A percentile compares a stretch with the other conserved stretches of the same genome.
Evolutionary conservation across 2,797 vertebrate genomes (phyloP).

Genomic region (Cephalopachus bancanus): DNA sequence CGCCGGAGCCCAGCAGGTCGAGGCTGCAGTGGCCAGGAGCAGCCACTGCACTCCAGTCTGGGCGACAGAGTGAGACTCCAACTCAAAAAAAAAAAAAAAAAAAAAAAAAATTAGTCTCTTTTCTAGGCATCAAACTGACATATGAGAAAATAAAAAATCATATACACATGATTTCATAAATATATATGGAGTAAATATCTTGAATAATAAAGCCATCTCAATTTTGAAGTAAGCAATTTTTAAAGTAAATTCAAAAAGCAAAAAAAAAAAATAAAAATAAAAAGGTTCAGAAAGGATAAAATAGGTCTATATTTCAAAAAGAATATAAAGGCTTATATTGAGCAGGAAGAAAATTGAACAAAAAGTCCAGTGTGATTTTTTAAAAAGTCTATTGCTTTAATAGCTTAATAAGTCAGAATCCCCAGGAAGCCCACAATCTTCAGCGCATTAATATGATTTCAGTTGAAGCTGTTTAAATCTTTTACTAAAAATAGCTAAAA

Average conservation of each 20-base stretch:
- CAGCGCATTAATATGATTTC: neutral
- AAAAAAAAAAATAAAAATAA: neutral
- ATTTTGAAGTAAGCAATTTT: constrained; percentile 60
- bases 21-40: too few species aligned
- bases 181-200: neutral
- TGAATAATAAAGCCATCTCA: constrained; percentile 1
- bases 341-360: neutral
- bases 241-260: constrained; percentile 54
- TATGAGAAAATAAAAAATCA: constrained; percentile 32
- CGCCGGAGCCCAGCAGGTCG: too few species aligned
- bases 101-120: neutral
- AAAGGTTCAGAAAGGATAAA: constrained; percentile 38
- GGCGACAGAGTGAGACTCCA: too few species aligned
- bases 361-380: constrained; percentile 2
- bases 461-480: neutral
- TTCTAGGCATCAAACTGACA: neutral
- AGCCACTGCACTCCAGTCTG: too few species aligned
- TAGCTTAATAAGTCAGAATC: neutral
- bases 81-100: neutral
- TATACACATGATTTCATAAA: neutral
- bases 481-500: constrained; percentile 24
- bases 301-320: constrained; percentile 38
- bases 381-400: neutral
- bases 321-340: neutral
- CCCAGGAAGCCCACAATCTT: neutral